Percentiles rank a stretch among this genome's conserved stretches.
These are phyloP conservation scores for Acrossocheilus fasciatus DNA, from an alignment of 2,797 vertebrate genomes.

Conservation along the genomic window DNA sequence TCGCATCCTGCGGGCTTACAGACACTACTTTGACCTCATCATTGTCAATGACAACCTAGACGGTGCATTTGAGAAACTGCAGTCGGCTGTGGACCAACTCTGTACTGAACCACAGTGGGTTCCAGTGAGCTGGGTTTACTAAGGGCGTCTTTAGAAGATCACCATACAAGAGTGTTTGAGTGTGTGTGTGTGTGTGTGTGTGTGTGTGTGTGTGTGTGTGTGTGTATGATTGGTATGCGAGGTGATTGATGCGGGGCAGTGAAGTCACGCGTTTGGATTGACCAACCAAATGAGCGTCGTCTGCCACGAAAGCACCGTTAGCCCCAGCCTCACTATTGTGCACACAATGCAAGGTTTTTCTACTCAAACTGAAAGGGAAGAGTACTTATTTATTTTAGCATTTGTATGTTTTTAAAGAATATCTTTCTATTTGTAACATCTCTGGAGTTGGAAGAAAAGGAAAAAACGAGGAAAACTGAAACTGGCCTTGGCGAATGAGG, in stretches of 20 bases:
- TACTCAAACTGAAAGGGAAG: slow-evolving; percentile 88
- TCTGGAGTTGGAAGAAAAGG: slow-evolving; percentile 64
- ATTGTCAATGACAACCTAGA: slow-evolving; percentile 96
- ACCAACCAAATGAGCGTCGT: slow-evolving; percentile 71
- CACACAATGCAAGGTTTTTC: slow-evolving; percentile 86
- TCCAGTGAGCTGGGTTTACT: slow-evolving; percentile 98
- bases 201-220: background rate
- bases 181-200: background rate
- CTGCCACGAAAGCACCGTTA: slow-evolving; percentile 46
- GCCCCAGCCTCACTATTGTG: slow-evolving; percentile 64
- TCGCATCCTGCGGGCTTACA: slow-evolving; percentile 92
- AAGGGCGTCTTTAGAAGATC: slow-evolving; percentile 49
- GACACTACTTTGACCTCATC: slow-evolving; percentile 96
- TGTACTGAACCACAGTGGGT: slow-evolving; percentile 93
- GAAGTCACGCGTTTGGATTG: slow-evolving; percentile 34
- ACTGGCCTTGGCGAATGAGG: background rate
- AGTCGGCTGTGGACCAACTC: slow-evolving; percentile 88
- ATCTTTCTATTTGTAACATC: slow-evolving; percentile 90
- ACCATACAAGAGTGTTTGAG: slow-evolving; percentile 2
- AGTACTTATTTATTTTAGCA: slow-evolving; percentile 97
- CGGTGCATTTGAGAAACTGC: slow-evolving; percentile 93
- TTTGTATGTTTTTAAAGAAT: slow-evolving; percentile 97
- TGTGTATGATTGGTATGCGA: slow-evolving; percentile 58
- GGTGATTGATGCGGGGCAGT: slow-evolving; percentile 57
- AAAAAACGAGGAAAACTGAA: slow-evolving; percentile 53